These are phyloP conservation scores for Atrina japonica DNA, from an alignment of 2,888 invertebrate genomes.

Conservation along the genomic window DNA sequence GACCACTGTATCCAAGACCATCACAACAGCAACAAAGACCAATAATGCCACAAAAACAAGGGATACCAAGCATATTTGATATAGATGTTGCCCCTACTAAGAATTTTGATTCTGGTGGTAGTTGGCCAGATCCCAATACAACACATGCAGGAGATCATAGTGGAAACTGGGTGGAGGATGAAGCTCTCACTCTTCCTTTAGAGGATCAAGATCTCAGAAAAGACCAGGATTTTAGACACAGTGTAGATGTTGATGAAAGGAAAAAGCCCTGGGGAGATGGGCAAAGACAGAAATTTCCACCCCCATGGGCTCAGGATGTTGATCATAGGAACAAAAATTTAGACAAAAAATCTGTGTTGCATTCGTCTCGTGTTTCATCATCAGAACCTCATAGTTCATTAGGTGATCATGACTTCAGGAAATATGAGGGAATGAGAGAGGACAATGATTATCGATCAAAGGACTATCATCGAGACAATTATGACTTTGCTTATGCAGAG, in stretches of 20 bases:
- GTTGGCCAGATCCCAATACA: constrained; percentile 22
- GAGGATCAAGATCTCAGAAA: constrained; percentile 41
- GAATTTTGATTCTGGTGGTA: neutral
- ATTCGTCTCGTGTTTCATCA: constrained; percentile 23
- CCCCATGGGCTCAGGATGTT: constrained; percentile 47
- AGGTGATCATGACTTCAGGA: constrained; percentile 35
- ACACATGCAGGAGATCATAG: constrained; percentile 15
- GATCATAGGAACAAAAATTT: constrained; percentile 47
- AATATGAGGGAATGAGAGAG: constrained; percentile 21
- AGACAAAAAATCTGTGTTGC: constrained; percentile 3
- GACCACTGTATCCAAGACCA: neutral
- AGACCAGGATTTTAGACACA: constrained; percentile 32
- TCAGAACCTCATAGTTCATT: constrained; percentile 22
- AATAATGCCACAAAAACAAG: neutral
- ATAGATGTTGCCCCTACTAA: constrained; percentile 1
- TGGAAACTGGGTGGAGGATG: constrained; percentile 11
- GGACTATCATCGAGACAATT: constrained; percentile 22
- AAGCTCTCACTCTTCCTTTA: constrained; percentile 24
- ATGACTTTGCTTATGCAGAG: constrained; percentile 10
- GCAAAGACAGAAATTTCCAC: constrained; percentile 21
- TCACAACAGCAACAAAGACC: constrained; percentile 20
- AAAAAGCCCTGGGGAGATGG: constrained; percentile 3
- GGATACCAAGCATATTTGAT: too few species aligned
- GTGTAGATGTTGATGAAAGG: constrained; percentile 35
- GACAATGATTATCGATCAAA: constrained; percentile 36